Percentiles rank a stretch among this genome's conserved stretches.
These are phyloP conservation scores for Bemisia tabaci DNA, from an alignment of 1,140 invertebrate genomes.

Conservation along the genomic window DNA sequence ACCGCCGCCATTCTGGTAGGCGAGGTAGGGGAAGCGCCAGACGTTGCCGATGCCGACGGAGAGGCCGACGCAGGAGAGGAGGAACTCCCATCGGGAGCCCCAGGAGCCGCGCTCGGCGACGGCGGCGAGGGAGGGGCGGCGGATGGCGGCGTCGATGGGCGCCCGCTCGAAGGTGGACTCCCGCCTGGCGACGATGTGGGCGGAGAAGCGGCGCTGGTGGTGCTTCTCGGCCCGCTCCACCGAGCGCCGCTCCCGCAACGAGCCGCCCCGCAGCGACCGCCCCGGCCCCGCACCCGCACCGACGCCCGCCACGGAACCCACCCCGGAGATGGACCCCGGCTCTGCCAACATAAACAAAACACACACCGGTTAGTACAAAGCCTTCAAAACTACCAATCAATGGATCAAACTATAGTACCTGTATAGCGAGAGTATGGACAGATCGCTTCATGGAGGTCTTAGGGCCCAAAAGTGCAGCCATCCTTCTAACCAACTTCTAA, in stretches of 20 bases:
- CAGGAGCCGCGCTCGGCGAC: slow-evolving; percentile 44
- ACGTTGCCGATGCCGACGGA: slow-evolving; percentile 76
- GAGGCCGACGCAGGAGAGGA: slow-evolving; percentile 66
- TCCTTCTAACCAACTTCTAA: no score
- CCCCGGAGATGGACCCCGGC: background rate
- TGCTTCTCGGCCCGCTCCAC: slow-evolving; percentile 6
- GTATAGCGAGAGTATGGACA: no score
- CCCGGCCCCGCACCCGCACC: background rate
- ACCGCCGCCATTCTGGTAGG: slow-evolving; percentile 70
- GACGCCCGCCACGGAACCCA: slow-evolving; percentile 6
- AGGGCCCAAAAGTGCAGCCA: no score
- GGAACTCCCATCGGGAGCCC: slow-evolving; percentile 55
- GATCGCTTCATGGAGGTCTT: no score
- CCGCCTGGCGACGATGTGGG: slow-evolving; percentile 22
- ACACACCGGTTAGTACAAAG: no score
- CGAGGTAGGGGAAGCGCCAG: slow-evolving; percentile 76
- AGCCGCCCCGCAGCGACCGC: slow-evolving; percentile 6
- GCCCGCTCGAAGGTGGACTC: slow-evolving; percentile 18
- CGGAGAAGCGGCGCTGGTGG: slow-evolving; percentile 20
- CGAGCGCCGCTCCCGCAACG: slow-evolving; percentile 10
- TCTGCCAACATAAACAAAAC: background rate
- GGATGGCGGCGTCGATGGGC: slow-evolving; percentile 26
- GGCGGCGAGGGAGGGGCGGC: slow-evolving; percentile 25
- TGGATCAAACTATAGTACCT: no score
- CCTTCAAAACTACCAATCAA: no score